Evolutionary conservation across 2,797 vertebrate species (phyloP).

Genomic region (Peromyscus aztecus): DNA sequence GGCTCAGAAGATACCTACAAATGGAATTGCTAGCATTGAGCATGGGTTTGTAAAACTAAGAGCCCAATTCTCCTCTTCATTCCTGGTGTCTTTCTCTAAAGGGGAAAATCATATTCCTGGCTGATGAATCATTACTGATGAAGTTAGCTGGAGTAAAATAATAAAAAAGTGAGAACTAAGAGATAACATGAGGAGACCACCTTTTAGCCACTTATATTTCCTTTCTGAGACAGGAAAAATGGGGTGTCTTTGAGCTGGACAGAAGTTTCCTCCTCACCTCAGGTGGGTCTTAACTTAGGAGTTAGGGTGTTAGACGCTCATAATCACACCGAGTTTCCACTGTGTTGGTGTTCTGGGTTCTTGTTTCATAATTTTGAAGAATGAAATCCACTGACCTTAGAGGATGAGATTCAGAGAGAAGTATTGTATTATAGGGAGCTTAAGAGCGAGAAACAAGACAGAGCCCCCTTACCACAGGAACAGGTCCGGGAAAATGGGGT

Average conservation of each 20-base stretch:
- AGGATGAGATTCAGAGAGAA: background rate
- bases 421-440: background rate
- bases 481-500: too few relatives aligned
- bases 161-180: background rate
- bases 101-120: background rate
- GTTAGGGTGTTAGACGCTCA: background rate
- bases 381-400: background rate
- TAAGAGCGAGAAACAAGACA: background rate
- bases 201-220: background rate
- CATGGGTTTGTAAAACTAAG: background rate
- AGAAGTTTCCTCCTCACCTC: background rate
- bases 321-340: background rate
- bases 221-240: background rate
- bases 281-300: background rate
- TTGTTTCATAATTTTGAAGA: background rate
- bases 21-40: background rate
- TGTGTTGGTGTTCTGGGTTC: too few relatives aligned
- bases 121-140: background rate
- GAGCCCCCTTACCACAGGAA: background rate
- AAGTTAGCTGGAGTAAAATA: background rate
- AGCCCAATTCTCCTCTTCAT: rapidly evolving
- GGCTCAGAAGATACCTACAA: background rate
- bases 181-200: too few relatives aligned
- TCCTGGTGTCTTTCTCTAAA: background rate
- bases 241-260: background rate